Base-by-base conservation (phyloP, 1,140 invertebrate genomes). In the Anoplolepis gracilipes region DNA sequence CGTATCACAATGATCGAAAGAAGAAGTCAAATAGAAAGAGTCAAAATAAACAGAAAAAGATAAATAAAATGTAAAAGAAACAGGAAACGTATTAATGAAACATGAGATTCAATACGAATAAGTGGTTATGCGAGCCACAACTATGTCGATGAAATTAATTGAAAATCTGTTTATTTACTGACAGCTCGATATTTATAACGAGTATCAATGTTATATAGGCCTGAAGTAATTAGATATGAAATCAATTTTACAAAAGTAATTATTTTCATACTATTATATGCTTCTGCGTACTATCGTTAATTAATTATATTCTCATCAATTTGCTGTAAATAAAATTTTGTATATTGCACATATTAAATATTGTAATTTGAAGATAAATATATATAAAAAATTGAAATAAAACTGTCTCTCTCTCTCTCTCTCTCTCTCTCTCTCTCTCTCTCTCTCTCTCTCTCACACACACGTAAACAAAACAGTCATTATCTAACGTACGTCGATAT, bases 191-290 rank as follows among this genome's bases (percentile, higher is more conserved):
- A 76, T 85, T 89, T 90, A 87, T 57, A 61, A 88, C 82, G 30
- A 88, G 85, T 86, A 82, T 87, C 88, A 77, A 77, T 77, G 73
- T 42, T 72, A 64, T 72, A 39, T 65, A 42, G 33, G 53, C 28
- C 28, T 55, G 42, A 67, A 73, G 88, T 93, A 93, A 94, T 94
- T 93, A 92, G 91, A 88, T 93, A 91, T 90, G 89, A 90, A 90
- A 93, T 93, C 33, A n/a, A 22, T 57, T 22, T 22, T 93, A 93
- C 90, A 91, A 92, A 93, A 94, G 93, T 94, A 94, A 94, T 94
- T 94, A 92, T 85, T 93, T 93, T 88, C 78, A 84, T n/a, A n/a
- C n/a, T n/a, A n/a, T n/a, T n/a, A n/a, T n/a, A n/a, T n/a, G 42
- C 75, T 72, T 67, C 16, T 53, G 33, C 22, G 5, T 1, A 39